Evolutionary conservation across 2,888 invertebrate genomes (phyloP), one percentile per base, ranked within the genome.

Genomic region (Ophioninae sp.): DNA sequence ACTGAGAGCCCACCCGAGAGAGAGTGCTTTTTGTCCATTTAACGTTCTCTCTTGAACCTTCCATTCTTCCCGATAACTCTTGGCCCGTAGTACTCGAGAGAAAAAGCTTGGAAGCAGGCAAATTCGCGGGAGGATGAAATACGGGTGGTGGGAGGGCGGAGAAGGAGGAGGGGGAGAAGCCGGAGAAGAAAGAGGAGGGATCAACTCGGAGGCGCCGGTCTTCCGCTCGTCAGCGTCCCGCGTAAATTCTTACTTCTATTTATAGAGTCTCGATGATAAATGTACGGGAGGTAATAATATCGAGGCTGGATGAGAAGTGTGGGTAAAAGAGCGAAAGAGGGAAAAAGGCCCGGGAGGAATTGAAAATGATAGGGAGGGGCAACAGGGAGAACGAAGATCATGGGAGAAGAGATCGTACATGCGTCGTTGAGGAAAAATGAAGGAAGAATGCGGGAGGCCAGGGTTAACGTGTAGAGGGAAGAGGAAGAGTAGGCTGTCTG

Each of bases 21-120:
- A 65, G 64, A 83, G 83, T 72, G 75, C 81, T 67, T 81, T 79
- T 75, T 68, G 58, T 30, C 2, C 58, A 81, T 72, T 83, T 85
- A 23, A 37, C 17, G 6, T 5, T 23, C 5, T 56, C 44, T 37
- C 67, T 39, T 59, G 17, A 51, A 37, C 41, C 58, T 69, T 68
- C 7, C 56, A 9, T 69, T 69, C 69, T 56, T 61, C 37, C n/a
- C 23, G 59, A 76, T 56, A 64, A 41, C 56, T 17, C 61, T 20
- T 23, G 22, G 13, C 37, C 61, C 6, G 30, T 51, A 69, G 59
- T 17, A 41, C 39, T 22, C 41, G 44, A 10, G 44, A 10, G 41
- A 69, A 63, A 69, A 39, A 23, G 39, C 63, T 63, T 17, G 61
- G 22, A 51, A 51, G 30, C 30, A 51, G 68, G 17, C 51, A 17